A percentile compares a stretch with the other conserved stretches of the same genome.
These are phyloP conservation scores for Tethea ocularis DNA, from an alignment of 2,888 invertebrate genomes.

Conservation along the genomic window DNA sequence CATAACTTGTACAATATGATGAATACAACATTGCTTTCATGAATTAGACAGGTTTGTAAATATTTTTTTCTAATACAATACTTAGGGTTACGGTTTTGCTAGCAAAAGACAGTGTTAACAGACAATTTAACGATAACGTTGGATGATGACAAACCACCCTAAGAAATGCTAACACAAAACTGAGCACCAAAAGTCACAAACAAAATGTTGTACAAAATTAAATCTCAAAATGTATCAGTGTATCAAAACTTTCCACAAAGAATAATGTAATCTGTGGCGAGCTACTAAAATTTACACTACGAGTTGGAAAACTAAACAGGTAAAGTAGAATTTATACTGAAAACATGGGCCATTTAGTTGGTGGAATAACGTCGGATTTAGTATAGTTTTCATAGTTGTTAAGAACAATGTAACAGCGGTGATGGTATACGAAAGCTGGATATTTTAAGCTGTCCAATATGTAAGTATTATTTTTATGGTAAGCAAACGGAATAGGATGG, in stretches of 20 bases:
- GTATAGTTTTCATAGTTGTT: slow-evolving; percentile 33
- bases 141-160: too few species aligned
- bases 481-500: neutral
- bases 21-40: too few species aligned
- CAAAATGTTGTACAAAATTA: neutral
- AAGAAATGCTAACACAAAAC: neutral
- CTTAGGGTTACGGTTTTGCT: too few species aligned
- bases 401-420: slow-evolving; percentile 18
- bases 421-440: neutral
- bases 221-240: neutral
- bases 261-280: slow-evolving; percentile 1
- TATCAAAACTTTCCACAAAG: neutral
- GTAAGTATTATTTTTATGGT: neutral
- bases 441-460: neutral
- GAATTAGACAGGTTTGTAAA: too few species aligned
- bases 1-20: too few species aligned
- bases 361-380: slow-evolving; percentile 42
- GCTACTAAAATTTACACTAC: neutral
- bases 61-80: too few species aligned
- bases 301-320: slow-evolving; percentile 42
- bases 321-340: slow-evolving; percentile 46
- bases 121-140: too few species aligned
- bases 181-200: neutral
- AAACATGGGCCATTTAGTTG: slow-evolving; percentile 54
- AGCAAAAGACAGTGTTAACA: too few species aligned